Evolutionary conservation across 2,888 invertebrate species (phyloP), one percentile per base, ranked within the genome.

Genomic region (Serripes groenlandicus): DNA sequence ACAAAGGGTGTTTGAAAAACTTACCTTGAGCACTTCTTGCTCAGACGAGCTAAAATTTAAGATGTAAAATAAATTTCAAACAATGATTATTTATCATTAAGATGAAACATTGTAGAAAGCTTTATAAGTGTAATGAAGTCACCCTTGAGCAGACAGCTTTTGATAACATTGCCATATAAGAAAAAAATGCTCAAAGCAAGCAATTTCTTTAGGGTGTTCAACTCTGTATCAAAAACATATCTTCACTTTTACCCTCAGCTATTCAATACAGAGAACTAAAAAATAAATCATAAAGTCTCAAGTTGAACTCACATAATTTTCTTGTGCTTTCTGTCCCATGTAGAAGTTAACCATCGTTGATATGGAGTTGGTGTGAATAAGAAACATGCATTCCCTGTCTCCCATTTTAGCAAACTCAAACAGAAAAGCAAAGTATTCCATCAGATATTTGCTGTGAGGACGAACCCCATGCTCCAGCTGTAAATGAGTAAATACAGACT

Each of bases 321-420:
- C 93, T 73, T 93, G 92, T 35, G 91, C 88, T 77, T 94, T 94
- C 89, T 94, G 93, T 37, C 93, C 98, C 75, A 99, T 96, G 95
- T 98, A 99, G 95, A 98, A 99, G 94, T 97, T 97, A 64, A 98
- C 97, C 96, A 98, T 97, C 76, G 97, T 97, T 79, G 97, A 97
- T 86, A 99, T 98, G 49, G 98, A 97, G 92, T 97, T 97, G 77
- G 97, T 97, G 34, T 97, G 96, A 86, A 98, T 96, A 91, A 99
- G 95, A 95, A 98, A 99, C 93, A 97, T 96, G 35, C 97, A 97
- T 94, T 99, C 98, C 91, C 98, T 98, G 86, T 98, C 98, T 0
- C 98, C 98, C 97, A 98, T 97, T 94, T 98, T 97, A 90, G 98
- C 98, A 95, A 98, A 98, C 94, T 99, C 98, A 94, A 98, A 97